These are phyloP conservation scores for Loriculus beryllinus DNA, from an alignment of 2,797 vertebrate genomes.

Conservation along the genomic window DNA sequence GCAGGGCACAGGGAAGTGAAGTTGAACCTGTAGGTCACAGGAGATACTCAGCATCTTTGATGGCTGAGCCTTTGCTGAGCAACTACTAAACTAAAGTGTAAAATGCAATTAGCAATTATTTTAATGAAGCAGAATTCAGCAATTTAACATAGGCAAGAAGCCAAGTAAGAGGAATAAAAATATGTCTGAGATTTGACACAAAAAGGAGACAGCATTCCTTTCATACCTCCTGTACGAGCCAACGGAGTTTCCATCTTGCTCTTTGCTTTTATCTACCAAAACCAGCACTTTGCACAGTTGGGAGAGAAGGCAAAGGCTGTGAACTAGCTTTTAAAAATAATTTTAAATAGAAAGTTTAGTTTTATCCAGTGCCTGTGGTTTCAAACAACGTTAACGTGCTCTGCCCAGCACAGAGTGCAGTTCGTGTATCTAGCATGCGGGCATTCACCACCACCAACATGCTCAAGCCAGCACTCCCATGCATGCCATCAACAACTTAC, in stretches of 20 bases:
- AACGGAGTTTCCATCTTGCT: neutral
- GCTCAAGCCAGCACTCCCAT: neutral
- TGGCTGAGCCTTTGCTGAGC: neutral
- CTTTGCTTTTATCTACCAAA: neutral
- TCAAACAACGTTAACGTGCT: neutral
- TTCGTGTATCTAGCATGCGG: neutral
- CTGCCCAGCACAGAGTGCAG: neutral
- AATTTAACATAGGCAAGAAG: constrained; percentile 17
- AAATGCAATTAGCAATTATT: constrained; percentile 52
- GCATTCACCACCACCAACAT: neutral
- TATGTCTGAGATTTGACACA: neutral
- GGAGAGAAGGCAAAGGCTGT: constrained; percentile 3
- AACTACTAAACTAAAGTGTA: neutral
- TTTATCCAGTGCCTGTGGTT: constrained; percentile 15
- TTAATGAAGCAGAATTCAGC: constrained; percentile 48
- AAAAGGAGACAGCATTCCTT: neutral
- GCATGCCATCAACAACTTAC: constrained; percentile 29
- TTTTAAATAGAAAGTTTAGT: neutral
- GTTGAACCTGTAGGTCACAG: neutral
- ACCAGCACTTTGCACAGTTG: neutral
- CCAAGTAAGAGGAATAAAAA: neutral
- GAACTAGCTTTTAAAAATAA: neutral
- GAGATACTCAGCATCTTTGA: neutral
- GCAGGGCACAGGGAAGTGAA: neutral
- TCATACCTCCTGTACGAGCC: neutral